Evolutionary conservation across 2,888 invertebrate genomes (phyloP).

Genomic region (Phyllotreta cruciferae): DNA sequence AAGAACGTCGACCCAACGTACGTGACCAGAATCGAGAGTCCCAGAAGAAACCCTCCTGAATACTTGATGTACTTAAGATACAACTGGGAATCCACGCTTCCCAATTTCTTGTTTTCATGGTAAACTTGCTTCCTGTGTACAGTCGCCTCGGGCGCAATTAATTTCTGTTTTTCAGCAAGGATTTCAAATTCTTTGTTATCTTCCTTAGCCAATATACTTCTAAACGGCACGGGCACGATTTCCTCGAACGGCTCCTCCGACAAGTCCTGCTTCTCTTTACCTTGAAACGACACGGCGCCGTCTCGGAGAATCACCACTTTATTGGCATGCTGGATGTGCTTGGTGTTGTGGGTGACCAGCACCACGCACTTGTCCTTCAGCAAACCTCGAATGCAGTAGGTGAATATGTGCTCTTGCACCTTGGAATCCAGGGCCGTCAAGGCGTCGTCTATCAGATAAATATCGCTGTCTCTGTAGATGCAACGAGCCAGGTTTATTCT

Average conservation of each 20-base stretch:
- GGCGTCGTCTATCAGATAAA: conserved; percentile 81
- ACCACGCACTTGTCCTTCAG: conserved; percentile 57
- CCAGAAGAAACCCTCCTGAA: neutral
- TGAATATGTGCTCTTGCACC: conserved; percentile 75
- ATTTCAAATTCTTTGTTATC: conserved; percentile 2
- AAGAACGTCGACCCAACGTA: no score
- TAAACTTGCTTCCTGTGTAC: conserved; percentile 42
- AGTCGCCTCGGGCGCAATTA: neutral
- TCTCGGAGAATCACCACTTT: conserved; percentile 55
- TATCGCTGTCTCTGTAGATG: conserved; percentile 76
- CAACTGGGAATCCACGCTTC: conserved; percentile 47
- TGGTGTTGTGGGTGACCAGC: conserved; percentile 57
- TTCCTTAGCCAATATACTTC: no score
- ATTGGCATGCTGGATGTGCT: conserved; percentile 52
- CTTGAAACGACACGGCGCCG: conserved; percentile 41
- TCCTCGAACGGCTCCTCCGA: conserved; percentile 3
- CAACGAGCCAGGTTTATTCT: conserved; percentile 79
- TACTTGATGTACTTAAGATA: conserved; percentile 50
- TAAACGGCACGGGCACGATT: no score
- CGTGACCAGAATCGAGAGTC: neutral
- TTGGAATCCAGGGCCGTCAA: conserved; percentile 81
- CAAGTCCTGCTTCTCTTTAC: conserved; percentile 39
- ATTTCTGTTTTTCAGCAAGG: neutral
- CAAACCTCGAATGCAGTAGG: conserved; percentile 62
- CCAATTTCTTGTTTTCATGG: conserved; percentile 48